phyloP scores from a whole-genome alignment of 2,797 vertebrate species.

The Neoniphon sammara region DNA sequence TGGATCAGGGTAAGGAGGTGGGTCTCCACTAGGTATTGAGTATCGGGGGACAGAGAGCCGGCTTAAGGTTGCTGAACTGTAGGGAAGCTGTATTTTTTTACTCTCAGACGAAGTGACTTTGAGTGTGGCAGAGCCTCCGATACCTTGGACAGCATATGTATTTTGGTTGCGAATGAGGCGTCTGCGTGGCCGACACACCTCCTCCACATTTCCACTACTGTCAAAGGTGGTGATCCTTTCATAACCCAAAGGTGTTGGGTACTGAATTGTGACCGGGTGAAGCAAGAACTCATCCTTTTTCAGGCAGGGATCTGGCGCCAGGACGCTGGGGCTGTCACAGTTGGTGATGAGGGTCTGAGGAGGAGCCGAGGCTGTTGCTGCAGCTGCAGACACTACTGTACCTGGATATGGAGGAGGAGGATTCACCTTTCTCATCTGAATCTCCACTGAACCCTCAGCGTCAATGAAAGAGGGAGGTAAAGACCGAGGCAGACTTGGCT shows the following conservation, averaged over 20 bases:
- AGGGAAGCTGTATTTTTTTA: conserved; percentile 95
- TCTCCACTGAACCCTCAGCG: conserved; percentile 85
- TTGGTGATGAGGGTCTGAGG: conserved; percentile 78
- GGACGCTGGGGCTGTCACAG: conserved; percentile 82
- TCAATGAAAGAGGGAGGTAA: conserved; percentile 83
- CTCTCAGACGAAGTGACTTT: conserved; percentile 90
- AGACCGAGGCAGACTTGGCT: conserved; percentile 82
- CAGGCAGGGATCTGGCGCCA: conserved; percentile 87
- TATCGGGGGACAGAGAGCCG: conserved; percentile 95
- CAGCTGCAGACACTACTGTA: conserved; percentile 69
- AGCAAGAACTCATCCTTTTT: conserved; percentile 94
- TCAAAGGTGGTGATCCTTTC: conserved; percentile 98
- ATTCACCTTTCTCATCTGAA: conserved; percentile 92
- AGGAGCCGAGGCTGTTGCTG: conserved; percentile 48
- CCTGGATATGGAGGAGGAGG: conserved; percentile 83
- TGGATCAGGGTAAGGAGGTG: conserved; percentile 95
- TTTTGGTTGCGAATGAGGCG: conserved; percentile 92
- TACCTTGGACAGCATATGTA: conserved; percentile 89
- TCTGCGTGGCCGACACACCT: conserved; percentile 94
- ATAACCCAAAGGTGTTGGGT: conserved; percentile 93
- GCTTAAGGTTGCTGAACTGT: conserved; percentile 95
- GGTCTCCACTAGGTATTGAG: conserved; percentile 94
- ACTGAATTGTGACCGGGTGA: conserved; percentile 86
- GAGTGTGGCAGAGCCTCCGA: conserved; percentile 92
- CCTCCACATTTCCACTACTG: conserved; percentile 98